A percentile compares a stretch with the other conserved stretches of the same genome.
Conservation (phyloP, 2,797 vertebrate species). For the Poeciliopsis turneri region DNA sequence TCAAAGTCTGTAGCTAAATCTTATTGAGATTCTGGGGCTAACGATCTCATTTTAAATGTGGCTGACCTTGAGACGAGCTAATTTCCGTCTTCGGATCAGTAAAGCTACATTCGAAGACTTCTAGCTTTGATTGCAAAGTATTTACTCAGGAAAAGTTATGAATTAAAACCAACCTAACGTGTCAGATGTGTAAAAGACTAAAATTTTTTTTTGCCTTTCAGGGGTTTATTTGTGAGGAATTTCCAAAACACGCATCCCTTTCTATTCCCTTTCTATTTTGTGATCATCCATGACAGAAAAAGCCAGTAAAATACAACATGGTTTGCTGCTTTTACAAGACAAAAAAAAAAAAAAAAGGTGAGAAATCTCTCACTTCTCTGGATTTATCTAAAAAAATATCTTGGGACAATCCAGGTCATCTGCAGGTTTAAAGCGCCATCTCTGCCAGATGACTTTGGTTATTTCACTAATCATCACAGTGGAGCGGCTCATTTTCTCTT, state of each 20-base stretch:
- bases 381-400: neutral
- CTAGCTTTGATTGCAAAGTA: neutral
- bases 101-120: neutral
- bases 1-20: neutral
- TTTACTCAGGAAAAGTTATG: neutral
- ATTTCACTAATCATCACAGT: slow-evolving; percentile 49
- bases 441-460: slow-evolving; percentile 21
- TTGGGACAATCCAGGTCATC: neutral
- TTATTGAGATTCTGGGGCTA: neutral
- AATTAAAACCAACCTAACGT: neutral
- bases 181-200: neutral
- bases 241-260: neutral
- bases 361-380: neutral
- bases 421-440: slow-evolving; percentile 6
- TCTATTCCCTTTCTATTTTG: neutral
- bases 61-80: neutral
- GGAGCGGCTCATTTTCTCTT: slow-evolving; percentile 35
- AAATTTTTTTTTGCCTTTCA: neutral
- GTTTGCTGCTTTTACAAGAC: neutral
- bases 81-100: neutral
- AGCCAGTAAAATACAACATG: neutral
- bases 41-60: neutral
- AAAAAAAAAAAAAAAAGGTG: neutral
- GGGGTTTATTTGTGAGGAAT: neutral
- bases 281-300: neutral